Evolutionary conservation across 2,888 invertebrate genomes (phyloP), one percentile per base, ranked within the genome.

Genomic region (Anticlea derivata): DNA sequence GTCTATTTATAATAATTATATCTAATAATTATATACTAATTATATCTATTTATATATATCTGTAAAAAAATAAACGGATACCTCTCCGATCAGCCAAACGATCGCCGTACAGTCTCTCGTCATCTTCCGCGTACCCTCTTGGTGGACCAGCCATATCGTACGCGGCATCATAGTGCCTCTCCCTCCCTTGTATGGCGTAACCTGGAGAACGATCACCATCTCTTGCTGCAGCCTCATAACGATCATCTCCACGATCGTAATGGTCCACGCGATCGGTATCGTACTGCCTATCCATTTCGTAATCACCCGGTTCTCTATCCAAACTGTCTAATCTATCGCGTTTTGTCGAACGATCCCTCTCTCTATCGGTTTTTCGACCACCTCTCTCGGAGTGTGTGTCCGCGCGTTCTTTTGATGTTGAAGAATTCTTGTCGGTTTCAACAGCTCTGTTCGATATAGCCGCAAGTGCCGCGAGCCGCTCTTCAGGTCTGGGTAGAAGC

Each of bases 401-500:
- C 65, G 84, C 84, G 20, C 90, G 75, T 56, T 91, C 91, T 69
- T 91, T 91, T 24, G 89, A 88, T 58, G 79, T 83, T 35, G 76
- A 77, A 8, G 88, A 84, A 65, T 84, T 85, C 66, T 91, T 89
- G 61, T 91, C 91, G 30, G 81, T 71, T 58, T 90, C 91, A 34
- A 86, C 66, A 34, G 83, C 74, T 63, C 86, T 81, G 60, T 91
- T 91, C 10, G 91, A 86, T 51, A 91, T 92, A 24, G 91, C 91
- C 11, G 92, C 91, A 47, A 93, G 82, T 10, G 93, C 93, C 47
- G 93, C 86, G 41, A 94, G 83, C 4, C 95, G 86, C 64, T 94
- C 94, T 52, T 93, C 92, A 7, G 93, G 92, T 40, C 93, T 83
- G 0, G 94, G 93, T 20, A 94, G 73, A 24, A 94, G 78, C 33